phyloP scores from a whole-genome alignment of 2,113 vertebrate species.

The Erythrocercus mccallii region DNA sequence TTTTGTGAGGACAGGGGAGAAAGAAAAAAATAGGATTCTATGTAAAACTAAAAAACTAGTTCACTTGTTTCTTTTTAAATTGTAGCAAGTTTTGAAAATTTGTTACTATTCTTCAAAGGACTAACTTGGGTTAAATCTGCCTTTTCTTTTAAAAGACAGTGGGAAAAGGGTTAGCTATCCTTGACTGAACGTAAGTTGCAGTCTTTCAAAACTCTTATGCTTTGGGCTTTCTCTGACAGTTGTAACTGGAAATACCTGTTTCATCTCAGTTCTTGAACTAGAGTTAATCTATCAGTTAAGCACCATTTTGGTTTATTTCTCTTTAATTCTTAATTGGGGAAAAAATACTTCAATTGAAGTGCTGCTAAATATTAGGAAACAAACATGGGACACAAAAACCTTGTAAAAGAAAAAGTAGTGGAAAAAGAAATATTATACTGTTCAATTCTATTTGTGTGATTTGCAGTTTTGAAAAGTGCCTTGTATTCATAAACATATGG shows the following conservation, averaged over 20 bases:
- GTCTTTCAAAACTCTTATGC: background rate
- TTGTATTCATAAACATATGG: background rate
- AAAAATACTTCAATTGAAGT: background rate
- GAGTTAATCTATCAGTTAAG: background rate
- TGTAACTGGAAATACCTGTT: background rate
- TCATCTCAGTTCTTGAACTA: background rate
- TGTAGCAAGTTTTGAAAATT: background rate
- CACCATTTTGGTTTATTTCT: background rate
- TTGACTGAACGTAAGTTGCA: background rate
- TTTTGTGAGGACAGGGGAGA: background rate
- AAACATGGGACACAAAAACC: background rate
- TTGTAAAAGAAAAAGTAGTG: background rate
- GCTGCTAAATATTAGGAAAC: background rate
- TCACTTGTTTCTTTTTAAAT: background rate
- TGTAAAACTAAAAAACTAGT: background rate
- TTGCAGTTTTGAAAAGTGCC: background rate
- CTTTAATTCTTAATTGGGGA: background rate
- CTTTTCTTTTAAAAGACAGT: background rate
- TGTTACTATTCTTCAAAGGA: background rate
- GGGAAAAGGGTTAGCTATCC: background rate
- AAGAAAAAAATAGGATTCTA: background rate
- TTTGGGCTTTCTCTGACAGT: background rate
- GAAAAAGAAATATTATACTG: background rate
- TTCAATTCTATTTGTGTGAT: background rate
- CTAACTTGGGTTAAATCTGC: background rate